These are phyloP conservation scores for Epinephelus fuscoguttatus DNA, from an alignment of 2,113 vertebrate genomes.

Conservation along the genomic window DNA sequence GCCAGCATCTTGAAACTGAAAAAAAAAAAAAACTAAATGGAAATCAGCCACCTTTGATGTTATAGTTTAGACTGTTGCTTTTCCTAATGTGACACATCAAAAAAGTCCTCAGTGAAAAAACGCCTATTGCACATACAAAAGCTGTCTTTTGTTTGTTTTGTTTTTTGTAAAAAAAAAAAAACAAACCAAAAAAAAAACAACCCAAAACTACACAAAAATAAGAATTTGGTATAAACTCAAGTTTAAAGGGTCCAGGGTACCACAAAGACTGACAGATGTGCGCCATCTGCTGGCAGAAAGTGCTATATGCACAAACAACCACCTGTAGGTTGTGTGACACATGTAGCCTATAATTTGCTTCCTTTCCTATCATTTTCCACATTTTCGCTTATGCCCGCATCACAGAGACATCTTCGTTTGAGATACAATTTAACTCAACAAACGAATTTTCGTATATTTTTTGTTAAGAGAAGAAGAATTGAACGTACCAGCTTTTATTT, in stretches of 20 bases:
- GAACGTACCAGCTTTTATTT: slow-evolving; percentile 42
- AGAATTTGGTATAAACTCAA: not conserved
- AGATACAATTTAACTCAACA: no score
- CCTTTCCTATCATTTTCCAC: not conserved
- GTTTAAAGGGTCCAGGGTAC: not conserved
- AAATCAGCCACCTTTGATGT: no score
- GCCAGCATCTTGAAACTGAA: not conserved
- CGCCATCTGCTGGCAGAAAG: not conserved
- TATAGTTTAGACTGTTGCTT: not conserved
- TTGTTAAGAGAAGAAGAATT: no score
- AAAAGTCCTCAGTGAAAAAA: not conserved
- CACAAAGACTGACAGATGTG: not conserved
- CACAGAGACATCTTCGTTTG: not conserved
- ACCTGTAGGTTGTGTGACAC: not conserved
- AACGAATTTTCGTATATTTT: no score
- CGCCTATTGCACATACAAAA: not conserved
- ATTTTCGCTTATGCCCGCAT: not conserved
- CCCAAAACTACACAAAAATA: no score
- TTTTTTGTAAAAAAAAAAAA: no score
- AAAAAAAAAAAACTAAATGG: not conserved
- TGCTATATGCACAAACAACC: not conserved
- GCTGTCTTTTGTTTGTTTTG: no score
- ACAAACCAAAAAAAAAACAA: no score
- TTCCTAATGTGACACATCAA: not conserved
- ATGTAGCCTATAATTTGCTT: not conserved